Evolutionary conservation across 2,888 invertebrate genomes (phyloP).

Genomic region (Pyralis farinalis): DNA sequence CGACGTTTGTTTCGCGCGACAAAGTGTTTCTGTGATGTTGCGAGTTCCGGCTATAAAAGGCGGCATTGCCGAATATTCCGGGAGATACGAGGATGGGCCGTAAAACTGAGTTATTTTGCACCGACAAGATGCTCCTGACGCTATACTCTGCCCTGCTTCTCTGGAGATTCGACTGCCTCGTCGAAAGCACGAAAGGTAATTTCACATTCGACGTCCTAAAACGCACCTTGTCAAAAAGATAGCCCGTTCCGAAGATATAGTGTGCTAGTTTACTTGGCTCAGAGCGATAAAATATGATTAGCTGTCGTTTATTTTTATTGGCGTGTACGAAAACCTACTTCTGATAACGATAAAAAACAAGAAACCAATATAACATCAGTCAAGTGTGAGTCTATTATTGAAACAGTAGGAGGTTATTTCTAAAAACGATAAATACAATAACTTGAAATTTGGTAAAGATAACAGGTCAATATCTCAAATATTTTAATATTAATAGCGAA

Average conservation of each 20-base stretch:
- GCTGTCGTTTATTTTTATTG: neutral
- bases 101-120: constrained; percentile 54
- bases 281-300: neutral
- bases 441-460: too few species aligned
- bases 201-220: neutral
- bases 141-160: constrained; percentile 61
- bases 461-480: too few species aligned
- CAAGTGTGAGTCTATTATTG: too few species aligned
- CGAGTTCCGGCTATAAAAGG: constrained; percentile 43
- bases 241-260: neutral
- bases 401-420: too few species aligned
- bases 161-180: constrained; percentile 69
- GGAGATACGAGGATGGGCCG: constrained; percentile 59
- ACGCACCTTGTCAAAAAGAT: constrained; percentile 4
- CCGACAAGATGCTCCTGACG: constrained; percentile 65
- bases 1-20: constrained; percentile 38
- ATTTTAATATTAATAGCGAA: too few species aligned
- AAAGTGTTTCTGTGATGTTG: constrained; percentile 67
- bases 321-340: neutral
- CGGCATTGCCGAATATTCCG: constrained; percentile 56
- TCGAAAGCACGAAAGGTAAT: constrained; percentile 73
- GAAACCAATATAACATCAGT: too few species aligned
- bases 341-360: too few species aligned
- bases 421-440: too few species aligned
- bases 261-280: neutral